phyloP scores from a whole-genome alignment of 2,797 vertebrate genomes.

The Pangasius krempfi region DNA sequence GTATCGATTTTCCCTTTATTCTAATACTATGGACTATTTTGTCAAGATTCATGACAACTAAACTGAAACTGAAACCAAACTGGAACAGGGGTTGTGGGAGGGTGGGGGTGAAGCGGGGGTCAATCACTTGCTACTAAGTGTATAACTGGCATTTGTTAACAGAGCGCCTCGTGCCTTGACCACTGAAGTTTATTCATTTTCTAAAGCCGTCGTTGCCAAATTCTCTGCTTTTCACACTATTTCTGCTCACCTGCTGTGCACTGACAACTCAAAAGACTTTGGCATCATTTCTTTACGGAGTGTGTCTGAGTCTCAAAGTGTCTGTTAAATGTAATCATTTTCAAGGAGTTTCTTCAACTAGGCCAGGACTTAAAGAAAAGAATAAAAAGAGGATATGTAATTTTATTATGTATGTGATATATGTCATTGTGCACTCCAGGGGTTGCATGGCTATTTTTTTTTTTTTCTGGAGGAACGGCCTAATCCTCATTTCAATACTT shows the following conservation, averaged over 20 bases:
- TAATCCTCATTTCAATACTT: not conserved
- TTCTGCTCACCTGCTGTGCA: slow-evolving; percentile 27
- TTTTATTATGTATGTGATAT: not conserved
- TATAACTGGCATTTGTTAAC: slow-evolving; percentile 29
- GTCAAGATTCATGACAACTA: not conserved
- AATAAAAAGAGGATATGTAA: not conserved
- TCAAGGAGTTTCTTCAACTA: slow-evolving; percentile 3
- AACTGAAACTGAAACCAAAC: not conserved
- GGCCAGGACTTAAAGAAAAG: not conserved
- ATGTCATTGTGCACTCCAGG: not conserved
- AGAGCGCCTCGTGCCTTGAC: not conserved
- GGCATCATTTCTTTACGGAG: slow-evolving; percentile 22
- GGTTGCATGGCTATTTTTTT: not conserved
- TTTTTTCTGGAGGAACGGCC: not conserved
- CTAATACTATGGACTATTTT: not conserved
- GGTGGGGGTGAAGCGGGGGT: not conserved
- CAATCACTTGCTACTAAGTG: not conserved
- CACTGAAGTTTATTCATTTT: slow-evolving; percentile 33
- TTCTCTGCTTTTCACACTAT: slow-evolving; percentile 8
- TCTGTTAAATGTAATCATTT: slow-evolving; percentile 27
- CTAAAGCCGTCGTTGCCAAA: slow-evolving; percentile 27
- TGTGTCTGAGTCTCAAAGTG: slow-evolving; percentile 36
- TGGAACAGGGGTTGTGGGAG: not conserved
- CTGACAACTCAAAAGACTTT: slow-evolving; percentile 38
- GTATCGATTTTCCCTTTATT: not conserved